phyloP scores from a whole-genome alignment of 2,888 invertebrate genomes.

The Nasonovia ribisnigri region DNA sequence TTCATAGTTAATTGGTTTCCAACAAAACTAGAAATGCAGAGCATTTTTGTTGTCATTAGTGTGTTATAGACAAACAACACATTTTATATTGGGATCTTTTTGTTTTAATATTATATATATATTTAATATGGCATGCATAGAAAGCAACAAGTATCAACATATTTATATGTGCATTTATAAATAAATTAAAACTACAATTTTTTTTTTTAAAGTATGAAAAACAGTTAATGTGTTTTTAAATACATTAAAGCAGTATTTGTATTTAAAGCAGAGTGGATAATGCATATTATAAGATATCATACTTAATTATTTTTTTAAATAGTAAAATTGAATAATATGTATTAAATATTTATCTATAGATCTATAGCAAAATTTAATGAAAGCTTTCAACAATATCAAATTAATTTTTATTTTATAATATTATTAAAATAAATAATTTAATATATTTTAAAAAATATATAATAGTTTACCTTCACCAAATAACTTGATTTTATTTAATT shows the following conservation, averaged over 20 bases:
- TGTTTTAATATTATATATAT: not conserved
- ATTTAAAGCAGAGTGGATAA: not conserved
- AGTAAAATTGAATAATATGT: not conserved
- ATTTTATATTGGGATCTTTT: not conserved
- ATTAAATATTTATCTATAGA: not conserved
- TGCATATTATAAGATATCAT: not conserved
- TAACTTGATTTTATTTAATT: not conserved
- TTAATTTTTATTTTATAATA: not conserved
- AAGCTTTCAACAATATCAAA: not conserved
- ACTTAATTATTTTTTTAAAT: not conserved
- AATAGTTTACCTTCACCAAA: constrained; percentile 20
- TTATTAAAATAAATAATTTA: not conserved
- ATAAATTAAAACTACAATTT: not conserved
- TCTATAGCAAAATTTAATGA: not conserved
- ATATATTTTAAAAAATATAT: not conserved
- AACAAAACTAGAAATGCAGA: not conserved
- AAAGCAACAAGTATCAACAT: not conserved
- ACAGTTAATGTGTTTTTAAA: not conserved
- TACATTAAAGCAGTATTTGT: too few relatives aligned
- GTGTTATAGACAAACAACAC: not conserved
- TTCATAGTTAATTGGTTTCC: not conserved
- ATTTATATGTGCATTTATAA: not conserved
- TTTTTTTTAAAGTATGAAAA: not conserved
- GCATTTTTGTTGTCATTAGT: too few relatives aligned
- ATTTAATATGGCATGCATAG: not conserved